These are phyloP conservation scores for Bombylius discolor DNA, from an alignment of 2,888 invertebrate genomes.

Conservation along the genomic window DNA sequence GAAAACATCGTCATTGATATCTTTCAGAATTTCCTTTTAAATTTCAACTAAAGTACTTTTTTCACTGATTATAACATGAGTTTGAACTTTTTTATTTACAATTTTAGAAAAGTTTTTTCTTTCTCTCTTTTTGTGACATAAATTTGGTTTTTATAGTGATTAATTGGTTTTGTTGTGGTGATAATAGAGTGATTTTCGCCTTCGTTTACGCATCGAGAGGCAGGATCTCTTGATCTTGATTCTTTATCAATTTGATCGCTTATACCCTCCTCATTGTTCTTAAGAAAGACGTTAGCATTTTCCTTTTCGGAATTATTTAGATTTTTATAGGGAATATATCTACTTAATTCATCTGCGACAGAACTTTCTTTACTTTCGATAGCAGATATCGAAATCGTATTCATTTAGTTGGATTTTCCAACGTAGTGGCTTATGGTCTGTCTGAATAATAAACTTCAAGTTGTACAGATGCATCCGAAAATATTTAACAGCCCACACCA, in stretches of 20 bases:
- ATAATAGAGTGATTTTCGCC: constrained; percentile 1
- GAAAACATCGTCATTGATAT: neutral
- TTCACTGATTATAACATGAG: neutral
- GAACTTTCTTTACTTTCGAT: neutral
- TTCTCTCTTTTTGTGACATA: neutral
- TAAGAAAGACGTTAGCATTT: neutral
- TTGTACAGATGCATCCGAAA: neutral
- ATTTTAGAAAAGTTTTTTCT: constrained; percentile 4
- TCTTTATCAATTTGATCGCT: neutral
- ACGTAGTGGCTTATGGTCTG: neutral
- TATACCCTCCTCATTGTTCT: neutral
- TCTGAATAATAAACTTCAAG: neutral
- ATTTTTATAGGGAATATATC: neutral
- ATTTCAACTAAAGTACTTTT: neutral
- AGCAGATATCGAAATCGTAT: neutral
- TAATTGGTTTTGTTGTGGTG: constrained; percentile 4
- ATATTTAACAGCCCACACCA: neutral
- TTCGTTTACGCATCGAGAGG: constrained; percentile 1
- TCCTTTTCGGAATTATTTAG: neutral
- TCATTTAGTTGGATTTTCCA: neutral
- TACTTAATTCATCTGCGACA: neutral
- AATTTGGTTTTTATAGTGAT: constrained; percentile 9
- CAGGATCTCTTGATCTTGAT: neutral
- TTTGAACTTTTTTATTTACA: constrained; percentile 6
- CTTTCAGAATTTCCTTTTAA: neutral